These are phyloP conservation scores for Drosophila santomea DNA, from an alignment of 1,140 invertebrate genomes.

Conservation along the genomic window DNA sequence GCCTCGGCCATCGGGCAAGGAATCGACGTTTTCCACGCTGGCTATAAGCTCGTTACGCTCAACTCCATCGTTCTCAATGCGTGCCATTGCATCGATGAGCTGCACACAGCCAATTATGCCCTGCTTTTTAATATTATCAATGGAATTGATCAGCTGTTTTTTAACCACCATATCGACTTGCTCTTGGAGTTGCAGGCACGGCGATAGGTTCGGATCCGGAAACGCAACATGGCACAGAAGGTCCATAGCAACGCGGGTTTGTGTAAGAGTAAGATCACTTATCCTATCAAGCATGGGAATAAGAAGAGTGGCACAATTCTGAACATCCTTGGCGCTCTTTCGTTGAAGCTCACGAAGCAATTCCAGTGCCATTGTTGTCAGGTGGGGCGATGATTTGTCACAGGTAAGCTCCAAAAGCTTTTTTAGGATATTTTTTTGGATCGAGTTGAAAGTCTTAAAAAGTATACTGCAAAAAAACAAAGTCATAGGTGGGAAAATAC, in stretches of 20 bases:
- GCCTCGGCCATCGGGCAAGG: conserved; percentile 73
- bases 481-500: too few relatives aligned
- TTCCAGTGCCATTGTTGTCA: conserved; percentile 69
- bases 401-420: conserved; percentile 78
- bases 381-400: conserved; percentile 68
- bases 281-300: conserved; percentile 87
- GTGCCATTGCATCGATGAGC: conserved; percentile 84
- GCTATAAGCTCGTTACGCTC: conserved; percentile 44
- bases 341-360: conserved; percentile 69
- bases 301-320: conserved; percentile 76
- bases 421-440: conserved; percentile 74
- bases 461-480: conserved; percentile 48
- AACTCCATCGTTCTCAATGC: conserved; percentile 36
- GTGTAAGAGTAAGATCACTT: conserved; percentile 86
- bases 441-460: conserved; percentile 70
- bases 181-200: conserved; percentile 86
- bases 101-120: conserved; percentile 85
- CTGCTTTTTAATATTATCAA: conserved; percentile 83
- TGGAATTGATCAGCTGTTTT: conserved; percentile 87
- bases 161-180: conserved; percentile 87
- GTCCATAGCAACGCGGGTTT: conserved; percentile 86
- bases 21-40: conserved; percentile 62
- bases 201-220: conserved; percentile 84
- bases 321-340: conserved; percentile 69
- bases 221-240: conserved; percentile 86